Evolutionary conservation across 2,113 vertebrate species (phyloP).

Genomic region (Romanogobio albipinnatus): DNA sequence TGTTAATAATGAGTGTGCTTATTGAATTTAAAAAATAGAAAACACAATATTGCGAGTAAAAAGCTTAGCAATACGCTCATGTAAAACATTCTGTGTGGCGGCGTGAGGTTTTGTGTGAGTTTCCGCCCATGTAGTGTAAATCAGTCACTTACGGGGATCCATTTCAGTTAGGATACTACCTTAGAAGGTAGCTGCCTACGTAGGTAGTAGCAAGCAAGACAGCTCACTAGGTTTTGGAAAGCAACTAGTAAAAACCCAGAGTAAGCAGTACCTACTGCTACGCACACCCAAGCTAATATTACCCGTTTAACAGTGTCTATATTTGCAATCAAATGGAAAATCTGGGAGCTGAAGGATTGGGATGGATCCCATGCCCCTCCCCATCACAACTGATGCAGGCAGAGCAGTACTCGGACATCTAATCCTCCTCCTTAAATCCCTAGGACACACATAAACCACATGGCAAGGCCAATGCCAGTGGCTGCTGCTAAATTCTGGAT

Average conservation of each 20-base stretch:
- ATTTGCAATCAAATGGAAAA: neutral
- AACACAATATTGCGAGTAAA: neutral
- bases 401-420: constrained; percentile 36
- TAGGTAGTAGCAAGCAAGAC: neutral
- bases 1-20: neutral
- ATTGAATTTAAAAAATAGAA: neutral
- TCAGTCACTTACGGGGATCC: neutral
- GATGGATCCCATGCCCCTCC: neutral
- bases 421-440: constrained; percentile 45
- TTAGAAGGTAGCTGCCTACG: neutral
- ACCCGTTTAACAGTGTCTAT: neutral
- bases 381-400: constrained; percentile 28
- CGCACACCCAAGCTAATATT: neutral
- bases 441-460: constrained; percentile 7
- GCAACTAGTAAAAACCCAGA: neutral
- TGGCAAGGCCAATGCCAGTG: neutral
- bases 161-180: neutral
- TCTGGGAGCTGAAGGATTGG: neutral
- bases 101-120: too few relatives aligned
- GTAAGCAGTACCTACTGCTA: too few relatives aligned
- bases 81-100: neutral
- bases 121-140: neutral
- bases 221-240: constrained; percentile 19
- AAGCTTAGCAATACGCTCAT: neutral
- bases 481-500: neutral